Evolutionary conservation across 2,888 invertebrate genomes (phyloP).

Genomic region (Macrophya alboannulata): DNA sequence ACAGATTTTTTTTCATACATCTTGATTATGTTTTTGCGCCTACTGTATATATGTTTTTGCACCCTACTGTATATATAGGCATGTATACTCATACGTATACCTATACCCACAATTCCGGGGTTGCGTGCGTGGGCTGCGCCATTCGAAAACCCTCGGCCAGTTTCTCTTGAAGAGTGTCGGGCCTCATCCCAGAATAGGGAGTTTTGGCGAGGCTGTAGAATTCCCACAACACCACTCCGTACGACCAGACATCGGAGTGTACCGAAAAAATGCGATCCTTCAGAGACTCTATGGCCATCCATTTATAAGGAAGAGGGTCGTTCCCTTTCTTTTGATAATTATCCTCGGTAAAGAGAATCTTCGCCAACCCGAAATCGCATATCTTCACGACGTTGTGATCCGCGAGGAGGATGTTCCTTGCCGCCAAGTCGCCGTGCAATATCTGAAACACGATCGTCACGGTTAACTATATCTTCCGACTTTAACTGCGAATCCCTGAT

Average conservation of each 20-base stretch:
- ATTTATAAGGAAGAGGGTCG: slow-evolving; percentile 93
- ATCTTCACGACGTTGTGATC: slow-evolving; percentile 95
- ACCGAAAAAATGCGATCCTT: slow-evolving; percentile 93
- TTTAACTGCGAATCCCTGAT: too few relatives aligned
- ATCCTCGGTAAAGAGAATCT: slow-evolving; percentile 91
- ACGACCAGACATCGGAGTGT: slow-evolving; percentile 96
- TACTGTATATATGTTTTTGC: too few relatives aligned
- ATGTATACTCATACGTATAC: background rate
- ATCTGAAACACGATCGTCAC: slow-evolving; percentile 81
- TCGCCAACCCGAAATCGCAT: slow-evolving; percentile 95
- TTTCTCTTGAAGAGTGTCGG: slow-evolving; percentile 85
- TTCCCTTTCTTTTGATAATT: slow-evolving; percentile 93
- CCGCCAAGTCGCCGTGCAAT: slow-evolving; percentile 91
- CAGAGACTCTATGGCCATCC: slow-evolving; percentile 95
- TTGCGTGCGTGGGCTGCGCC: slow-evolving; percentile 90
- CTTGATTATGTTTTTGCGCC: too few relatives aligned
- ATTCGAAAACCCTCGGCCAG: slow-evolving; percentile 91
- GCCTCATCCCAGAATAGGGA: slow-evolving; percentile 90
- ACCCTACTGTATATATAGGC: too few relatives aligned
- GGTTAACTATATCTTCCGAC: too few relatives aligned
- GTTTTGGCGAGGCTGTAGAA: slow-evolving; percentile 86
- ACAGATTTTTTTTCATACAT: too few relatives aligned
- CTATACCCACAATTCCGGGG: slow-evolving; percentile 86
- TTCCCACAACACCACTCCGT: slow-evolving; percentile 92
- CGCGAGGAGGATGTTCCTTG: slow-evolving; percentile 91